Percentiles rank a stretch among this genome's conserved stretches.
Evolutionary conservation across 2,113 vertebrate species (phyloP).

Genomic region (Psettodes erumei): DNA sequence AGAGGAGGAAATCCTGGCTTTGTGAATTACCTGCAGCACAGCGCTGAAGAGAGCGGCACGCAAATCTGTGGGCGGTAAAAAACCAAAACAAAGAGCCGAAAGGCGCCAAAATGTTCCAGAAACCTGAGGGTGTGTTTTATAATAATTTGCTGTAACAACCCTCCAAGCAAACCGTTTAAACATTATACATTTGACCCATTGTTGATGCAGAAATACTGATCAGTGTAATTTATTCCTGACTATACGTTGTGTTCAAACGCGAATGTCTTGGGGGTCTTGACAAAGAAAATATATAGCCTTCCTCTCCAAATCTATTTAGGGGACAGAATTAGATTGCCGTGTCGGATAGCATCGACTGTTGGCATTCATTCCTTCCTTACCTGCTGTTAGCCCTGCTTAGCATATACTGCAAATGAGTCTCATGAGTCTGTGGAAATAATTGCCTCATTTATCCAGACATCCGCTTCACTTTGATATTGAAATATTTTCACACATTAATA

Average conservation of each 20-base stretch:
- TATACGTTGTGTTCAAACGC: background rate
- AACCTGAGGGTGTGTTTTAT: background rate
- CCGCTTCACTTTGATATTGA: slow-evolving; percentile 57
- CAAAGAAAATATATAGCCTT: background rate
- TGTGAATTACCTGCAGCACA: background rate
- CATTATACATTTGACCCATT: background rate
- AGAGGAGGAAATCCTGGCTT: background rate
- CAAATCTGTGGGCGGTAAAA: background rate
- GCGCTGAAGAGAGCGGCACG: background rate
- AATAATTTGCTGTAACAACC: background rate
- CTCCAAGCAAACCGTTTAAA: background rate
- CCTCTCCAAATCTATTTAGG: background rate
- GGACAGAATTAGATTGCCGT: slow-evolving; percentile 1
- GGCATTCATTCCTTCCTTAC: slow-evolving; percentile 26
- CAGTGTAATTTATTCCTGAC: background rate
- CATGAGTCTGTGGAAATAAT: slow-evolving; percentile 51
- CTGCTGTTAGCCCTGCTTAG: slow-evolving; percentile 57
- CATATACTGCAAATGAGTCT: slow-evolving; percentile 59
- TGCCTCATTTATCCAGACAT: slow-evolving; percentile 61
- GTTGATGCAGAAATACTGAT: background rate
- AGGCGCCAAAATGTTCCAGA: background rate
- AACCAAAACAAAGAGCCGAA: background rate
- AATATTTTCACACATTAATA: slow-evolving; percentile 46
- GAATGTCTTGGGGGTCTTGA: background rate
- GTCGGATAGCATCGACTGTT: slow-evolving; percentile 26